Evolutionary conservation across 92 coral and sea anemone genomes (phyloP).

Genomic region (Parazoanthus darwini): DNA sequence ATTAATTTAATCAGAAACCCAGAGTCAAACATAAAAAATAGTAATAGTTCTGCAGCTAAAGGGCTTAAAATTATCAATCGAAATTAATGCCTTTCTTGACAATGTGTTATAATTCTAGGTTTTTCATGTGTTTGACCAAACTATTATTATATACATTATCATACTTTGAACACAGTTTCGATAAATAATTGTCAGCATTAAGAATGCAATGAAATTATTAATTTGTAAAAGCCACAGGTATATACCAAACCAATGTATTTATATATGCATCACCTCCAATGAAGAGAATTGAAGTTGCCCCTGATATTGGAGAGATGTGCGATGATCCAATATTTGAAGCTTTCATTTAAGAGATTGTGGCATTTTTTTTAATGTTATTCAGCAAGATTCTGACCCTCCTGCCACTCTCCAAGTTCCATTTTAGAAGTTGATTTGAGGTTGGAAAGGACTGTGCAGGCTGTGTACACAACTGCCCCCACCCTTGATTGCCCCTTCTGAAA

Average conservation of each 20-base stretch:
- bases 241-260: background rate
- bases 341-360: background rate
- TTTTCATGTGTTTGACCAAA: background rate
- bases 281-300: background rate
- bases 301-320: background rate
- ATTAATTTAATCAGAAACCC: background rate
- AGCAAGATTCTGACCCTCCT: background rate
- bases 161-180: too few species aligned
- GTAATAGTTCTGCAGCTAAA: background rate
- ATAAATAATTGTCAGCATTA: background rate
- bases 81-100: background rate
- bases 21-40: background rate
- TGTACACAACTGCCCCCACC: background rate
- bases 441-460: too few species aligned
- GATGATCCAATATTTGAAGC: background rate
- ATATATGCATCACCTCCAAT: background rate
- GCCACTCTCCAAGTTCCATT: background rate
- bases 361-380: background rate
- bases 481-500: background rate
- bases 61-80: too few species aligned
- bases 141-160: background rate
- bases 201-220: background rate
- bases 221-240: background rate
- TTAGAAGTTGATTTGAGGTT: too few species aligned
- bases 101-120: background rate